These are phyloP conservation scores for Sterrhoptilus dennistouni DNA, from an alignment of 2,113 vertebrate genomes.

Conservation along the genomic window DNA sequence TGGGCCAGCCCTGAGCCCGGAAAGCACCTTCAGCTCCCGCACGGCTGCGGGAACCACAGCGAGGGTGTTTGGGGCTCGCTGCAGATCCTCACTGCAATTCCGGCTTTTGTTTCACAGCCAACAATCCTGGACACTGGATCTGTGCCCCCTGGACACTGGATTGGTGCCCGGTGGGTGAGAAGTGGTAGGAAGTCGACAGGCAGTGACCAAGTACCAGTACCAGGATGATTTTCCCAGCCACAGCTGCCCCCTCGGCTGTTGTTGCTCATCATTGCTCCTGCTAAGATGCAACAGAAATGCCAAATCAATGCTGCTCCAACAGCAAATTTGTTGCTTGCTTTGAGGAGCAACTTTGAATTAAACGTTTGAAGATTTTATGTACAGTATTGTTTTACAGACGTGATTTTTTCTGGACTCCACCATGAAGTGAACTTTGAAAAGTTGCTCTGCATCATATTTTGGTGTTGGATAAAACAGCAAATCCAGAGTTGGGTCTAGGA, in stretches of 20 bases:
- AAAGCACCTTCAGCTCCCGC: not conserved
- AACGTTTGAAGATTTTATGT: not conserved
- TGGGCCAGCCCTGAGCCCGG: not conserved
- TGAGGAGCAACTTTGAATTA: not conserved
- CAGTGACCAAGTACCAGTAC: accelerated
- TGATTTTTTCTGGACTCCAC: not conserved
- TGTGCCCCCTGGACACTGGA: not conserved
- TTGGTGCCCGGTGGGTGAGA: not conserved
- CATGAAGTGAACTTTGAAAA: not conserved
- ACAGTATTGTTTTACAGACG: not conserved
- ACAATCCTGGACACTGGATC: not conserved
- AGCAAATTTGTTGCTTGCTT: not conserved
- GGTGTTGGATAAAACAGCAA: not conserved
- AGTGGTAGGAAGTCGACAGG: accelerated
- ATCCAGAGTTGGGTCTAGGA: not conserved
- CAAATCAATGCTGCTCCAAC: accelerated
- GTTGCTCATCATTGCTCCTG: accelerated
- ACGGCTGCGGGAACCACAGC: not conserved
- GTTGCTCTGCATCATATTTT: not conserved
- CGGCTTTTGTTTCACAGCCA: not conserved
- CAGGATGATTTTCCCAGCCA: accelerated
- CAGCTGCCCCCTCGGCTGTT: accelerated
- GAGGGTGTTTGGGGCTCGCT: accelerated
- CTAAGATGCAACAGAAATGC: not conserved
- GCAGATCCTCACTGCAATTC: not conserved